Conservation (phyloP, 2,797 vertebrate genomes). For the Bradypodion pumilum region DNA sequence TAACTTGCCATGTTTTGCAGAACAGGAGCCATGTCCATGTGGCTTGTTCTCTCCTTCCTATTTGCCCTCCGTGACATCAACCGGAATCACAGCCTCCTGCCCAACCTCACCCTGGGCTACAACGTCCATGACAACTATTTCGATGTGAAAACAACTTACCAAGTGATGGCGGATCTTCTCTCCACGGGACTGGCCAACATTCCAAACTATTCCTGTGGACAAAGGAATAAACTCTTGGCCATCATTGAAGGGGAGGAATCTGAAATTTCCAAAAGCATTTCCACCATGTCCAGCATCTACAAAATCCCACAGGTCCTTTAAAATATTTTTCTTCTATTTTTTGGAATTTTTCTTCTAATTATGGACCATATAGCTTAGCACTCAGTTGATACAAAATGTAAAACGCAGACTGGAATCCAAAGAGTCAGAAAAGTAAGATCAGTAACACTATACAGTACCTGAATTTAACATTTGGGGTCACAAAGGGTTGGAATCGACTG, state of each 20-base stretch:
- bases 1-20: no score
- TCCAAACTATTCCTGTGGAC: not conserved
- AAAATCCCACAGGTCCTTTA: slow-evolving; percentile 10
- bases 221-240: not conserved
- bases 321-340: no score
- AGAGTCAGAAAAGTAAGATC: no score
- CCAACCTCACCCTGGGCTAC: slow-evolving; percentile 5
- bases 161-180: not conserved
- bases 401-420: no score
- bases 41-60: not conserved
- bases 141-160: not conserved
- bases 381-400: no score
- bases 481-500: no score
- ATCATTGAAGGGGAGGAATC: not conserved
- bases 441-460: no score
- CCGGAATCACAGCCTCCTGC: not conserved
- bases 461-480: no score
- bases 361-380: no score
- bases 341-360: no score
- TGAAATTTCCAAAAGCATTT: not conserved
- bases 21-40: not conserved
- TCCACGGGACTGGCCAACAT: not conserved
- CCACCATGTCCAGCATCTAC: slow-evolving; percentile 1
- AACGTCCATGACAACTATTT: not conserved
- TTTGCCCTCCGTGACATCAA: not conserved